phyloP scores from a whole-genome alignment of 2,113 vertebrate species.

The Brachionichthys hirsutus region DNA sequence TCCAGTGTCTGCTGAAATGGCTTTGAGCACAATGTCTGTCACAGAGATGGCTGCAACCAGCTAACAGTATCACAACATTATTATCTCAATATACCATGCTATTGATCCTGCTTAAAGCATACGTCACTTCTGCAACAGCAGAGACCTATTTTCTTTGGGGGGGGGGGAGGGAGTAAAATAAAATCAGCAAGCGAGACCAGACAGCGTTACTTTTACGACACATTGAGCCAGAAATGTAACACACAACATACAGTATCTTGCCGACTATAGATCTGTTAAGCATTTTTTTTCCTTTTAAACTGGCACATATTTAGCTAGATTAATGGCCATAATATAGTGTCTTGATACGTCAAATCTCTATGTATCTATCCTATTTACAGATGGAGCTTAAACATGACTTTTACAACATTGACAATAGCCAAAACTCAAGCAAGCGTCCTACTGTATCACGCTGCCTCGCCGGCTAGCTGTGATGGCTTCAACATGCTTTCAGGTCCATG shows the following conservation, averaged over 20 bases:
- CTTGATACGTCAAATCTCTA: conserved; percentile 77
- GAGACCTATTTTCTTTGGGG: conserved; percentile 73
- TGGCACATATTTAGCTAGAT: conserved; percentile 79
- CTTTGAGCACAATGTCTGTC: conserved; percentile 73
- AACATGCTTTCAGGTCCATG: conserved; percentile 79
- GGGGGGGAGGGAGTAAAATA: conserved; percentile 65
- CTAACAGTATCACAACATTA: conserved; percentile 71
- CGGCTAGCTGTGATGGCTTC: conserved; percentile 73
- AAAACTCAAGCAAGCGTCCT: conserved; percentile 75
- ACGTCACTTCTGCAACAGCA: conserved; percentile 74
- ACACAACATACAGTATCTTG: conserved; percentile 79
- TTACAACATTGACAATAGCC: conserved; percentile 78
- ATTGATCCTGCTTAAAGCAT: conserved; percentile 76
- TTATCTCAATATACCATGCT: conserved; percentile 76
- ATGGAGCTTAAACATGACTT: conserved; percentile 78
- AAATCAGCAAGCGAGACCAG: conserved; percentile 80
- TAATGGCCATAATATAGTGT: conserved; percentile 79
- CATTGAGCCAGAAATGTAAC: conserved; percentile 78
- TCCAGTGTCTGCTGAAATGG: conserved; percentile 79
- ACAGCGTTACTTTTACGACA: conserved; percentile 80
- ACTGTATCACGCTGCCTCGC: conserved; percentile 73
- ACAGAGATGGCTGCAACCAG: conserved; percentile 75
- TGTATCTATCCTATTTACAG: conserved; percentile 80
- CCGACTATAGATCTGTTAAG: conserved; percentile 74
- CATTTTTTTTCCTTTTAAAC: conserved; percentile 65